Base-by-base conservation (phyloP, 2,113 vertebrate genomes). In the Cacatua alba region DNA sequence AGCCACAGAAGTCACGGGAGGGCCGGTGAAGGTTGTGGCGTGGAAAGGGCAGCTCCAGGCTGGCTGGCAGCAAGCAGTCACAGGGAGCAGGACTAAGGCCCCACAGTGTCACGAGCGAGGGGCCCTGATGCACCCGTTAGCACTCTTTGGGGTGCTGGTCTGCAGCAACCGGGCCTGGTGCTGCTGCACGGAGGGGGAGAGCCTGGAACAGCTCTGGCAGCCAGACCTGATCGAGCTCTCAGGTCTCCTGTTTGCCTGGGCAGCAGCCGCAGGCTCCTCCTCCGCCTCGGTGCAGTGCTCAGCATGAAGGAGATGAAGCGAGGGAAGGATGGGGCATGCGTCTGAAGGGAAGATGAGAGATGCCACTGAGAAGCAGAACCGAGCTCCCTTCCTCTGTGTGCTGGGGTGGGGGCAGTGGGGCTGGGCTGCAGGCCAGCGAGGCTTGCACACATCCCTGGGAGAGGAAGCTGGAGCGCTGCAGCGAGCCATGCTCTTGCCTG, bases 221-320 rank as follows among this genome's bases (percentile, higher is more conserved):
- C 41, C n/a, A 26, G 65, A 53, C 10, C 35, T 2, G 3, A 26
- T 2, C 0, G 3, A 75, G 46, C 3, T 2, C 62, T 43, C 2
- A 2, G 52, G 52, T 75, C 55, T 82, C 82, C 59, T 52, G 10
- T 52, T 46, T 51, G 64, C 79, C 41, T n/a, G 76, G 64, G 46
- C 76, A 88, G 59, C n/a, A 93, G 44, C 82, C 0, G 0, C 49
- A 43, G 57, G 70, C 67, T n/a, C 82, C 68, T 83, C 82, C 48
- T 94, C 26, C 78, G 17, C 0, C 0, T 11, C 7, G 1, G 33
- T 6, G 2, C 23, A 4, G 24, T 0, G 0, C 69, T 78, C 76
- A 81, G 60, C 63, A 21, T 0, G 9, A 49, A 48, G 76, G 76
- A 90, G 76, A 41, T 53, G 80, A 88, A 83, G 69, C 4, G 9